Base-by-base conservation (phyloP, 2,888 invertebrate genomes). In the Cephus rjabovi region DNA sequence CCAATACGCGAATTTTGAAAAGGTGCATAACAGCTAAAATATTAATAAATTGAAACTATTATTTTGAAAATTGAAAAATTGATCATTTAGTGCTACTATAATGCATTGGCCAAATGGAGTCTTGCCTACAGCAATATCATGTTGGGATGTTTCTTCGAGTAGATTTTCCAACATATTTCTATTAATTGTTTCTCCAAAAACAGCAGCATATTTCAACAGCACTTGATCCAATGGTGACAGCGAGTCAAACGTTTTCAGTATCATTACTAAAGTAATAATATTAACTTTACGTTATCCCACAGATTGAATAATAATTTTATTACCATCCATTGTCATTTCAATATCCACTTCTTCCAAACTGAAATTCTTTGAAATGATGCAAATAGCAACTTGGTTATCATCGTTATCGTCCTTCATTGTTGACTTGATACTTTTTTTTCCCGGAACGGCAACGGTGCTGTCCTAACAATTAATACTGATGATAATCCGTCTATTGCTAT, bases 161-260 rank as follows among this genome's bases (percentile, higher is more conserved):
- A 95, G 89, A 85, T 93, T 93, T 71, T 93, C 86, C 15, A 95
- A 87, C 93, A 95, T 94, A 33, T 92, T 90, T 81, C 95, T 92
- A 1, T 94, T 93, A 83, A 95, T 94, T n/a, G 93, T 92, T 77
- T 94, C 94, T 0, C 95, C 95, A 12, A 95, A 90, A 4, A 95
- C 94, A 0, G 95, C 93, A 12, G 94, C 94, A 83, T 94, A 94
- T 90, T 95, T 95, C 40, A 95, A 86, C 23, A 95, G 86, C 86
- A 94, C 92, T 89, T 95, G 95, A 87, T 95, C 95, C 81, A 94
- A 93, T 0, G 94, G 93, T 4, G 93, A 93, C 80, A 95, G 86
- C 0, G 94, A 94, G 87, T 95, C 95, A 84, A 94, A 95, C 0
- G 94, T 93, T 89, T 94, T 94, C 83, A 95, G 86, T 77, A 95